phyloP scores from a whole-genome alignment of 1,140 invertebrate species.

The Riptortus pedestris region DNA sequence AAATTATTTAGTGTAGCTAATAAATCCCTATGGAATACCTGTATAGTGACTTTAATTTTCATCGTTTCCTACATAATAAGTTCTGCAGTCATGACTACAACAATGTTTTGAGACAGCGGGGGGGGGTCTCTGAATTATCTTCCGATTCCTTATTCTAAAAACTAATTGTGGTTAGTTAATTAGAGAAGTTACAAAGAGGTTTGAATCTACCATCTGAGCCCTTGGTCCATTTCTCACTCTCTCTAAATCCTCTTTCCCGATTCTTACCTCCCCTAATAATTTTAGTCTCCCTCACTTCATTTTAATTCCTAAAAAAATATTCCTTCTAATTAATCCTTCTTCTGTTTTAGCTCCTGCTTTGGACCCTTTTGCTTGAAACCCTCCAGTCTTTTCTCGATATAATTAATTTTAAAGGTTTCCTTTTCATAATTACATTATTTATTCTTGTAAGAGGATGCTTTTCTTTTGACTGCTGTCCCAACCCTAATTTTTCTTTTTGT shows the following conservation, averaged over 20 bases:
- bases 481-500: no score
- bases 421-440: conserved; percentile 17
- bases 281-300: conserved; percentile 8
- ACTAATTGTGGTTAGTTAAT: conserved; percentile 13
- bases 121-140: no score
- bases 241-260: conserved; percentile 6
- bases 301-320: conserved; percentile 17
- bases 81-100: no score
- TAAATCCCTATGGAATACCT: no score
- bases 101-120: no score
- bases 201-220: conserved; percentile 8
- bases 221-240: conserved; percentile 9
- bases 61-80: no score
- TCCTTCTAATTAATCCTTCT: conserved; percentile 14
- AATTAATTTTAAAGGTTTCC: conserved; percentile 18
- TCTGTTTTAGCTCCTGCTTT: conserved; percentile 1
- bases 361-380: not conserved
- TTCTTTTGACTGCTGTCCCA: no score
- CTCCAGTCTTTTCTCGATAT: not conserved
- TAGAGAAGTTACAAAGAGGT: conserved; percentile 12
- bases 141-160: not conserved
- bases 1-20: no score
- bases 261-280: not conserved
- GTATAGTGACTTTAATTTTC: no score
- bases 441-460: not conserved